phyloP scores from a whole-genome alignment of 2,888 invertebrate genomes.

The Parnassius smintheus region DNA sequence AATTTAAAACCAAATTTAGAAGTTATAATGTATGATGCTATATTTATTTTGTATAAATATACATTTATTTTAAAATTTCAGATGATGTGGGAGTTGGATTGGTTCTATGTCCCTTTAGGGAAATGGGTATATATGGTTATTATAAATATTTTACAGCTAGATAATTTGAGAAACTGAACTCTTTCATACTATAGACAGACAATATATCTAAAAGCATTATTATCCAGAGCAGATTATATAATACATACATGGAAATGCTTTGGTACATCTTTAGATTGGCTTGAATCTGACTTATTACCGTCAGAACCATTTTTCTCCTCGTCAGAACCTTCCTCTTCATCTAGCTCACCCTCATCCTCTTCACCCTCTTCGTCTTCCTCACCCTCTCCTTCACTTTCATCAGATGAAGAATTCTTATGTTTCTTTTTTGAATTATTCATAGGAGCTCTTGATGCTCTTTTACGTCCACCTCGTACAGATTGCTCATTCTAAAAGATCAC shows the following conservation, averaged over 20 bases:
- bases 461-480: constrained; percentile 59
- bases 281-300: constrained; percentile 77
- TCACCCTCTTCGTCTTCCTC: constrained; percentile 69
- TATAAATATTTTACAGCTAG: no score
- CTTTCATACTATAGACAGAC: no score
- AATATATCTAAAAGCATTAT: no score
- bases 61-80: no score
- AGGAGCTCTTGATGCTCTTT: constrained; percentile 57
- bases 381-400: constrained; percentile 69
- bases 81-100: no score
- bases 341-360: constrained; percentile 71
- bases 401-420: constrained; percentile 70
- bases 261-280: constrained; percentile 79
- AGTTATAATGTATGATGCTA: no score
- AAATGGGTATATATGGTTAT: no score
- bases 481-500: constrained; percentile 54
- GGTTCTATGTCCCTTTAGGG: no score
- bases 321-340: constrained; percentile 76
- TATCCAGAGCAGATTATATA: no score
- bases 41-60: no score
- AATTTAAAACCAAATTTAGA: no score
- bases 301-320: constrained; percentile 79
- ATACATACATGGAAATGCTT: constrained; percentile 77
- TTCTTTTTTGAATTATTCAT: constrained; percentile 72
- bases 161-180: no score